Evolutionary conservation across 1,140 invertebrate species (phyloP).

Genomic region (Diploscapter pachys): DNA sequence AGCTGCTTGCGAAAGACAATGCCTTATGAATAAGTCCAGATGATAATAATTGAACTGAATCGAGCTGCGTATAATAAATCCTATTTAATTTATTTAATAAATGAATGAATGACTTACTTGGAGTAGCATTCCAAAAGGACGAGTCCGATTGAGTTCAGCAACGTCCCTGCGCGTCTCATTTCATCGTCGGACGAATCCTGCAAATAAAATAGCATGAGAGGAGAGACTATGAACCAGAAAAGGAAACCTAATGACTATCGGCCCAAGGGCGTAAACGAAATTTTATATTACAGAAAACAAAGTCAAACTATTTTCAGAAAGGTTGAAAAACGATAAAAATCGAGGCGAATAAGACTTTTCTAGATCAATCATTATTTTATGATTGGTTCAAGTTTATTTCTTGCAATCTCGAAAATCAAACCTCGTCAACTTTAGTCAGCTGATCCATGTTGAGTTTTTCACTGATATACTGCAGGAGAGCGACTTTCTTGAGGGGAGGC

Average conservation of each 20-base stretch:
- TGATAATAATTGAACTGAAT: too few species aligned
- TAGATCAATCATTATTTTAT: not conserved
- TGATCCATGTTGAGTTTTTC: slow-evolving; percentile 4
- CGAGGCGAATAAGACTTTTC: not conserved
- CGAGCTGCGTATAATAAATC: too few species aligned
- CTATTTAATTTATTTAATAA: too few species aligned
- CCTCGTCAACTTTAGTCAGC: slow-evolving; percentile 21
- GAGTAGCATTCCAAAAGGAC: slow-evolving; percentile 34
- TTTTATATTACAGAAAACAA: too few species aligned
- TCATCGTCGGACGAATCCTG: slow-evolving; percentile 3
- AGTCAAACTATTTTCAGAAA: too few species aligned
- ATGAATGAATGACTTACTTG: slow-evolving; percentile 38
- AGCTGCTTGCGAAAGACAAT: slow-evolving; percentile 15
- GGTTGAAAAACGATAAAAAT: too few species aligned
- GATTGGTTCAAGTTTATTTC: not conserved
- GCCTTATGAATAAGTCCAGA: too few species aligned
- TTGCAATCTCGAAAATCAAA: slow-evolving; percentile 16
- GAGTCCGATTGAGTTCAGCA: slow-evolving; percentile 28
- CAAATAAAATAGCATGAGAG: too few species aligned
- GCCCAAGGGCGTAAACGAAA: too few species aligned
- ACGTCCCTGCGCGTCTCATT: slow-evolving; percentile 8
- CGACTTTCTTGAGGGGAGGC: slow-evolving; percentile 27
- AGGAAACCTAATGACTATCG: too few species aligned
- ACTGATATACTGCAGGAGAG: slow-evolving; percentile 10
- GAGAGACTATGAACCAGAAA: too few species aligned